These are phyloP conservation scores for Piprites chloris DNA, from an alignment of 2,113 vertebrate genomes.

Conservation along the genomic window DNA sequence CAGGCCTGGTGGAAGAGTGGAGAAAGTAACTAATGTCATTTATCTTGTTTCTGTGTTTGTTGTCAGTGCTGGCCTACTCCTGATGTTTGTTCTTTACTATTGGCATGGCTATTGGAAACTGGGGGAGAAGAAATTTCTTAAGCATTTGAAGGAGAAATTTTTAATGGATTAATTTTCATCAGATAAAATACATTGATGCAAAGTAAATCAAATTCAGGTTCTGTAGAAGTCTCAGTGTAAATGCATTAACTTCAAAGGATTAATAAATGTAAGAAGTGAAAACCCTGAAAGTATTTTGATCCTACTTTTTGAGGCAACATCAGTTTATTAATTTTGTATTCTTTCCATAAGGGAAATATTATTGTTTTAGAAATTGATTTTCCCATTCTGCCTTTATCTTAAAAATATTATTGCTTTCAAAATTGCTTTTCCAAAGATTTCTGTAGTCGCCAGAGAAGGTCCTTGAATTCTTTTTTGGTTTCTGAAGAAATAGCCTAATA, in stretches of 20 bases:
- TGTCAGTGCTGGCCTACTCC: not conserved
- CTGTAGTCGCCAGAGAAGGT: not conserved
- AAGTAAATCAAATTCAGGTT: not conserved
- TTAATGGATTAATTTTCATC: not conserved
- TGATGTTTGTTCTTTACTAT: not conserved
- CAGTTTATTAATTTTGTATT: not conserved
- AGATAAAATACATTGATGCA: not conserved
- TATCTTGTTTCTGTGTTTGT: not conserved
- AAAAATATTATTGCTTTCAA: slow-evolving; percentile 31
- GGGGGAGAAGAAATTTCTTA: not conserved
- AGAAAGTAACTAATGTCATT: not conserved
- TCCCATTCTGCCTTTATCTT: slow-evolving; percentile 15
- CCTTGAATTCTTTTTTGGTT: not conserved
- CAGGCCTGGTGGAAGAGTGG: not conserved
- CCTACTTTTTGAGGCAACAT: not conserved
- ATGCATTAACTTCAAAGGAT: not conserved
- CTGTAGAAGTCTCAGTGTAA: not conserved
- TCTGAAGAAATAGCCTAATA: not conserved
- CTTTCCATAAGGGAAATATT: not conserved
- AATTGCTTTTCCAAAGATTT: slow-evolving; percentile 8
- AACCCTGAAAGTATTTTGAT: not conserved
- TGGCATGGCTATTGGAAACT: not conserved
- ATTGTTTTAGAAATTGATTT: not conserved
- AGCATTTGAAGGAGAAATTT: not conserved
- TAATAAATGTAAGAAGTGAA: not conserved